These are phyloP conservation scores for Prochilodus magdalenae DNA, from an alignment of 2,113 vertebrate species.

Conservation along the genomic window DNA sequence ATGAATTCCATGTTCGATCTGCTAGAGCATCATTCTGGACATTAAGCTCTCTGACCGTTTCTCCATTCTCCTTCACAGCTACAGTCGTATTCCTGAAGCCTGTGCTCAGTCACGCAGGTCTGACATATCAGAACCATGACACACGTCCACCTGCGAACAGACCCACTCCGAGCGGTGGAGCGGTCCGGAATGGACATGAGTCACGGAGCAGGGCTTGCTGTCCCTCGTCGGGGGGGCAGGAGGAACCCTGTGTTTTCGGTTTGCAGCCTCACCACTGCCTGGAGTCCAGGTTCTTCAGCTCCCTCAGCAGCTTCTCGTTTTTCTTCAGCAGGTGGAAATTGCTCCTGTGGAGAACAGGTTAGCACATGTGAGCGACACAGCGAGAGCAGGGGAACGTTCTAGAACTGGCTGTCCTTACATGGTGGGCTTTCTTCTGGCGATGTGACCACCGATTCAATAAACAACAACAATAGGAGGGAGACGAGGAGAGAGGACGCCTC, in stretches of 20 bases:
- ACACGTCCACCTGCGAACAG: no score
- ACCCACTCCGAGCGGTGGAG: no score
- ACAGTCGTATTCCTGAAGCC: no score
- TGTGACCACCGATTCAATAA: neutral
- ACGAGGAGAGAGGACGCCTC: neutral
- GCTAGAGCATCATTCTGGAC: no score
- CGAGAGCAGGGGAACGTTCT: neutral
- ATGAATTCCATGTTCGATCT: no score
- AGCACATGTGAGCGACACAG: neutral
- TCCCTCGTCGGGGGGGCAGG: no score
- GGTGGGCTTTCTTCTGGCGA: neutral
- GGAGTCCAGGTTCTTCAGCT: constrained; percentile 97
- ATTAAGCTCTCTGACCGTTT: no score
- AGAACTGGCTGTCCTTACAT: neutral
- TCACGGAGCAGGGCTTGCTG: neutral
- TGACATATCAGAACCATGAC: no score
- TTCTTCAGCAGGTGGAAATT: constrained; percentile 98
- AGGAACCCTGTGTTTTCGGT: neutral
- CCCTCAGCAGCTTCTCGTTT: constrained; percentile 96
- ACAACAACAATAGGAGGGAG: neutral
- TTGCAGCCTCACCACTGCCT: constrained; percentile 87
- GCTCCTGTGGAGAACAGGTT: constrained; percentile 76
- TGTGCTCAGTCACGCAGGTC: no score
- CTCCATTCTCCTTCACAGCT: no score
- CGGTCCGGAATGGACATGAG: no score